Evolutionary conservation across 1,140 invertebrate species (phyloP).

Genomic region (Caenorhabditis remanei): DNA sequence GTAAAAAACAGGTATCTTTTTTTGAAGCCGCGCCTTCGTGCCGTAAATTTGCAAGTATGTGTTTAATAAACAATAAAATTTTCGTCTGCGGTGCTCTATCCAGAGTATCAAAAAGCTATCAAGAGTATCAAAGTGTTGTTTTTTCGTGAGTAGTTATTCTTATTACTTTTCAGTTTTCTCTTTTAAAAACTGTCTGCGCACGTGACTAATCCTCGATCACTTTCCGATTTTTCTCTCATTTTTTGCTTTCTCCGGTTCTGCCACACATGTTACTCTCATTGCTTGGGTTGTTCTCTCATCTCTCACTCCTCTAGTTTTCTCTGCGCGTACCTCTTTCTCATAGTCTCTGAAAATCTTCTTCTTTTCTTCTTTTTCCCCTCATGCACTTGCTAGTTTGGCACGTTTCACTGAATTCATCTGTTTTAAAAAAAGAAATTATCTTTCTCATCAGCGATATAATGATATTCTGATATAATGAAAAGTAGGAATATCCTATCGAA

Average conservation of each 20-base stretch:
- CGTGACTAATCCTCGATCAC: constrained; percentile 7
- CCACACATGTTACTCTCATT: constrained; percentile 3
- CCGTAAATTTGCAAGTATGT: no score
- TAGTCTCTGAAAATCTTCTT: background rate
- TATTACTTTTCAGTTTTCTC: no score
- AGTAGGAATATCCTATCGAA: no score
- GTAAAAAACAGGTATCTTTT: no score
- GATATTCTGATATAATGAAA: background rate
- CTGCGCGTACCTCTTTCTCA: background rate
- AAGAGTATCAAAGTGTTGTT: no score
- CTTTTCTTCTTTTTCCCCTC: background rate
- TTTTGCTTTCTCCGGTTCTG: background rate
- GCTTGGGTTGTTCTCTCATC: background rate
- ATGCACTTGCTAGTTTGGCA: constrained; percentile 42
- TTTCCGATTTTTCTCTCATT: constrained; percentile 3
- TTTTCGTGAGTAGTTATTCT: no score
- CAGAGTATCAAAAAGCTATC: no score
- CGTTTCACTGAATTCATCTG: constrained; percentile 48
- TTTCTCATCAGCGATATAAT: background rate
- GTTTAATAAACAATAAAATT: no score
- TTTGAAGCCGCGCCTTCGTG: no score
- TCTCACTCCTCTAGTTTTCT: background rate
- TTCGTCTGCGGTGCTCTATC: no score
- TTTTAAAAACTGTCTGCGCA: background rate
- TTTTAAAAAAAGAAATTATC: background rate